Evolutionary conservation across 2,113 vertebrate species (phyloP).

Genomic region (Osmerus eperlanus): DNA sequence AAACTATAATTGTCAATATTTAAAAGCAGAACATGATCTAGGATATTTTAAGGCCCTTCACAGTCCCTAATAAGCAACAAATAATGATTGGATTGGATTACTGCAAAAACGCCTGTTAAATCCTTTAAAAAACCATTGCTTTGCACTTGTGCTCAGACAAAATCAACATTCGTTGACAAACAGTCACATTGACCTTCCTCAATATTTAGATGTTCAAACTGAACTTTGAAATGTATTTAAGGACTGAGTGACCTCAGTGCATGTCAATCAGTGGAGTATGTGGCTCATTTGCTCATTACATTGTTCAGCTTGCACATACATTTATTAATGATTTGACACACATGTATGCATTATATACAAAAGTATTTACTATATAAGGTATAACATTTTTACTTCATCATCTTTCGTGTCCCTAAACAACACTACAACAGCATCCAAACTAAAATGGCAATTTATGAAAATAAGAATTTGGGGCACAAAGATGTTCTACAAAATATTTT

Average conservation of each 20-base stretch:
- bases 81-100: not conserved
- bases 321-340: too few relatives aligned
- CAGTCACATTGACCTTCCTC: conserved; percentile 43
- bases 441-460: too few relatives aligned
- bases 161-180: not conserved
- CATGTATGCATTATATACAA: too few relatives aligned
- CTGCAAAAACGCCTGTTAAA: not conserved
- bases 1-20: not conserved
- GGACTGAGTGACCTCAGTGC: not conserved
- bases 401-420: too few relatives aligned
- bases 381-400: too few relatives aligned
- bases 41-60: not conserved
- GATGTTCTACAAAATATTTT: too few relatives aligned
- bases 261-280: not conserved
- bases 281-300: too few relatives aligned
- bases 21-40: not conserved
- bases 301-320: too few relatives aligned
- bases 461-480: too few relatives aligned
- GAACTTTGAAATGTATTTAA: conserved; percentile 10
- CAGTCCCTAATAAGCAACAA: not conserved
- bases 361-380: too few relatives aligned
- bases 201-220: conserved; percentile 32
- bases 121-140: not conserved
- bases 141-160: not conserved
- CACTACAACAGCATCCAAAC: too few relatives aligned